These are phyloP conservation scores for Drosophila takahashii DNA, from an alignment of 1,140 invertebrate genomes.

Conservation along the genomic window DNA sequence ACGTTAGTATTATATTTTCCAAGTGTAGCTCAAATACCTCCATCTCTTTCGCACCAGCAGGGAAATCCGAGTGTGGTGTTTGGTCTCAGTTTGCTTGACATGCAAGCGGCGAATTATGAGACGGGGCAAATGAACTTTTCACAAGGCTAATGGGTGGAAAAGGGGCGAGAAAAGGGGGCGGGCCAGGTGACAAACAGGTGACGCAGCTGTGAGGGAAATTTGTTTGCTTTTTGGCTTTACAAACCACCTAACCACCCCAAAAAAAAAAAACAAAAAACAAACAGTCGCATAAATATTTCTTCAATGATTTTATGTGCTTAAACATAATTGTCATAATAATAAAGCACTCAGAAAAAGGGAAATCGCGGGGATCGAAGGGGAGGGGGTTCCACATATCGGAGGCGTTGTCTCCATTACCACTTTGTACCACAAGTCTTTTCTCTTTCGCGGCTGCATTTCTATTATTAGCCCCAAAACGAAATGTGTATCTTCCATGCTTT, in stretches of 20 bases:
- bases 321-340: conserved; percentile 50
- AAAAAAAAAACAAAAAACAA: conserved; percentile 24
- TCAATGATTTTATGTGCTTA: conserved; percentile 52
- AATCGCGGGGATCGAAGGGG: conserved; percentile 3
- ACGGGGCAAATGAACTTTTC: conserved; percentile 78
- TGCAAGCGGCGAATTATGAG: conserved; percentile 81
- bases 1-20: not conserved
- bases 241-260: conserved; percentile 6
- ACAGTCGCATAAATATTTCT: conserved; percentile 54
- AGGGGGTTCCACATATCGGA: conserved; percentile 20
- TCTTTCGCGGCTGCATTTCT: conserved; percentile 38
- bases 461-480: conserved; percentile 35
- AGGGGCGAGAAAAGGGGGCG: not conserved
- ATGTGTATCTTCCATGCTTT: conserved; percentile 58
- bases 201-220: conserved; percentile 32
- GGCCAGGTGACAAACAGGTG: conserved; percentile 65
- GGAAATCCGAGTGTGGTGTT: conserved; percentile 68
- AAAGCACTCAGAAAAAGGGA: conserved; percentile 24
- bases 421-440: conserved; percentile 36
- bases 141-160: conserved; percentile 70
- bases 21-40: conserved; percentile 8
- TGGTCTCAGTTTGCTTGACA: conserved; percentile 61
- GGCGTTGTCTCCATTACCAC: conserved; percentile 63
- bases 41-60: conserved; percentile 11
- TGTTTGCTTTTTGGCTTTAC: conserved; percentile 53